Conservation (phyloP, 2,113 vertebrate genomes). For the Willisornis vidua region DNA sequence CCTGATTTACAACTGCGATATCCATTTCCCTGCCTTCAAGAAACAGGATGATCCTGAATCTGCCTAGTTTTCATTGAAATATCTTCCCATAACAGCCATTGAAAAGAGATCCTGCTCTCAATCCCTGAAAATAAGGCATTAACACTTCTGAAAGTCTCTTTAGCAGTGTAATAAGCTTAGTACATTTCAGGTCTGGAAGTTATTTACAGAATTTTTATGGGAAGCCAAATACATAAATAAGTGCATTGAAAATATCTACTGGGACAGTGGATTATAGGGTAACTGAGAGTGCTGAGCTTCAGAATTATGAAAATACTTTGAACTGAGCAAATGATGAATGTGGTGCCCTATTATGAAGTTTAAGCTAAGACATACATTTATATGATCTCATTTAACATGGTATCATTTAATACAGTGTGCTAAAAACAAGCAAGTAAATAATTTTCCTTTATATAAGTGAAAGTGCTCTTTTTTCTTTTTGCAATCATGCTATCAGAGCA, state of each 20-base stretch:
- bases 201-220: constrained; percentile 7
- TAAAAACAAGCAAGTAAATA: not conserved
- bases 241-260: not conserved
- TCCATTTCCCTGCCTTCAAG: not conserved
- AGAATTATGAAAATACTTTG: not conserved
- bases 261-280: not conserved
- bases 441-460: not conserved
- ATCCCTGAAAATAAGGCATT: not conserved
- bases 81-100: not conserved
- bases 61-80: not conserved
- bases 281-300: not conserved
- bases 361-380: not conserved
- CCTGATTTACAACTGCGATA: not conserved
- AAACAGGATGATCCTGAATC: not conserved
- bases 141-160: not conserved
- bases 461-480: not conserved
- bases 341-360: not conserved
- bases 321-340: not conserved
- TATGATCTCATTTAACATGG: not conserved
- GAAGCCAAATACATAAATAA: constrained; percentile 4
- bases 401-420: not conserved
- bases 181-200: not conserved
- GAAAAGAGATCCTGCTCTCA: not conserved
- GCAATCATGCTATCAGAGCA: not conserved
- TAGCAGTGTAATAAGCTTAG: not conserved